Conservation (phyloP, 2,797 vertebrate genomes). For the Helarctos malayanus region DNA sequence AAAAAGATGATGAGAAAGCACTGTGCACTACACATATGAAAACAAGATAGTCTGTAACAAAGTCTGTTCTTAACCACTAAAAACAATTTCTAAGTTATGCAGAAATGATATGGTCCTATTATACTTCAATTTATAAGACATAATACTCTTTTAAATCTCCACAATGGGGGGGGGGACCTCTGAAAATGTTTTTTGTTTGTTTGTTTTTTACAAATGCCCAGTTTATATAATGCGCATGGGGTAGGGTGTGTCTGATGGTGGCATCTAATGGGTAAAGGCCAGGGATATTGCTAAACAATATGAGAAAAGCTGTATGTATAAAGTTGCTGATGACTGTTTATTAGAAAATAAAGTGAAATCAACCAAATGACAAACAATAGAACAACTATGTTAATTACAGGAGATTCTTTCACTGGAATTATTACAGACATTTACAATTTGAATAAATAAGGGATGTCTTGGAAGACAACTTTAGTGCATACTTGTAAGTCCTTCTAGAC, state of each 20-base stretch:
- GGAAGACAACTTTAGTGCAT: neutral
- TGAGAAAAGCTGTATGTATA: neutral
- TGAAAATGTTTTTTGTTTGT: neutral
- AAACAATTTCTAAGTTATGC: neutral
- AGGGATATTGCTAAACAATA: neutral
- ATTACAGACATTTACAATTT: neutral
- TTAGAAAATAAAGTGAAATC: neutral
- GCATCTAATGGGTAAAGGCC: neutral
- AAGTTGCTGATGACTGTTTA: neutral
- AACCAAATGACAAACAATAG: neutral
- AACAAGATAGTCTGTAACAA: neutral
- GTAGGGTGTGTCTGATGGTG: neutral
- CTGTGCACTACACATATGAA: neutral
- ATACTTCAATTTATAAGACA: neutral
- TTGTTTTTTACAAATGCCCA: neutral
- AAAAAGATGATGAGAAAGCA: neutral
- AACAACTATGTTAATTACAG: neutral
- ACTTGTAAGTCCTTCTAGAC: neutral
- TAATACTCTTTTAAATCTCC: neutral
- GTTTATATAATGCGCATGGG: neutral
- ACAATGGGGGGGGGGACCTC: neutral
- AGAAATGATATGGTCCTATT: neutral
- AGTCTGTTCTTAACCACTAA: constrained; percentile 15
- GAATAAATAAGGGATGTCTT: neutral
- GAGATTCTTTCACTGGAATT: constrained; percentile 24